A percentile compares a stretch with the other conserved stretches of the same genome.
phyloP scores from a whole-genome alignment of 2,113 vertebrate species.

The Alosa alosa region DNA sequence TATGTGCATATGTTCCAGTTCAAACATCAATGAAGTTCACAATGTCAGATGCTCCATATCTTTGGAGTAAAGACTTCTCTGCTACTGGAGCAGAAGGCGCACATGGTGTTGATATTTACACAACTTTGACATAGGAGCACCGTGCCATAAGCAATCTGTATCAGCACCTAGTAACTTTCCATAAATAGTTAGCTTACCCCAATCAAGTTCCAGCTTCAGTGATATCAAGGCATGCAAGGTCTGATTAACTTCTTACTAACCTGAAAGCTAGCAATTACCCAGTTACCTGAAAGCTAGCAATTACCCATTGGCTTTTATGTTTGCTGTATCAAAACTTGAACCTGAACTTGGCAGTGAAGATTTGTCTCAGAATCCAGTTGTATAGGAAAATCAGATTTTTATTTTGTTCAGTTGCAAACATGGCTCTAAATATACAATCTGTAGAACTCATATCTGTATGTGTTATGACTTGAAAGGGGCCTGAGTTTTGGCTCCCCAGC shows the following conservation, averaged over 20 bases:
- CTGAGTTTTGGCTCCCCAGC: too few relatives aligned
- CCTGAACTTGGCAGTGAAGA: too few relatives aligned
- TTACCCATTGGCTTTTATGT: too few relatives aligned
- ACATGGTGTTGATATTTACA: not conserved
- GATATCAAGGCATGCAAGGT: not conserved
- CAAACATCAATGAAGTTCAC: not conserved
- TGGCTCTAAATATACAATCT: not conserved
- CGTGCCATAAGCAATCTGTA: not conserved
- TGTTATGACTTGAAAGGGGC: too few relatives aligned
- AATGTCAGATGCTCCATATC: not conserved
- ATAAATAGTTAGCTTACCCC: not conserved
- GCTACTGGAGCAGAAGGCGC: too few relatives aligned
- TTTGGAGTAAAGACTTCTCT: not conserved
- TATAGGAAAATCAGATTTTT: not conserved
- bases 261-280: too few relatives aligned
- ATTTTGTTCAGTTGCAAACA: not conserved
- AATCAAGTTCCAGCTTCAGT: not conserved
- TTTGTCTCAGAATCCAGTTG: not conserved
- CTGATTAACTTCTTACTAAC: not conserved
- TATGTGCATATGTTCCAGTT: not conserved
- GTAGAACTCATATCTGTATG: too few relatives aligned
- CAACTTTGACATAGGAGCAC: not conserved
- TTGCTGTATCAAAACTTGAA: too few relatives aligned
- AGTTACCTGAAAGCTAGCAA: too few relatives aligned
- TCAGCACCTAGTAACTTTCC: not conserved